Base-by-base conservation (phyloP, 2,888 invertebrate genomes). In the Listrodromus nycthemerus region DNA sequence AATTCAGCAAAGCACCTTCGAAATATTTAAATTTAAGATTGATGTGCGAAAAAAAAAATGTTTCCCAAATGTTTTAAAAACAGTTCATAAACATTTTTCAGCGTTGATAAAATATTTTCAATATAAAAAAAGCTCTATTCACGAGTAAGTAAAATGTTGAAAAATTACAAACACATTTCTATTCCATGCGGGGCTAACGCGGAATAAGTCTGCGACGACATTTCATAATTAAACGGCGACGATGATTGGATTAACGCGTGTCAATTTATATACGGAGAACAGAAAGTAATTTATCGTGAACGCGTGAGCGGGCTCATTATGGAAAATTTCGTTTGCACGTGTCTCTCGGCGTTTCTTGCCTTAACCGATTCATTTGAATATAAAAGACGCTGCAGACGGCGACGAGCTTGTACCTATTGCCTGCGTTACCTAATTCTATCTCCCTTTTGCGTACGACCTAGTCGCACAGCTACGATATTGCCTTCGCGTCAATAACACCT, bases 311-410 rank as follows among this genome's bases (percentile, higher is more conserved):
- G 24, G n/a, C 70, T 80, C 79, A 70, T 80, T 27, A 75, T 52
- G 65, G 76, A 79, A 85, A 82, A 83, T 69, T 76, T 84, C 84
- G 80, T 85, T 83, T 80, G 45, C 85, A 85, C 83, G 82, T 75
- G 71, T 80, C 75, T 24, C 33, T 76, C 66, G 76, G 79, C 69
- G 71, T 70, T 69, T 30, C 16, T 30, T 30, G 16, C 30, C 61
- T 27, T 61, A 71, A 77, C 65, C 84, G 81, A 82, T 86, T 83
- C 82, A 87, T 87, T 87, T 85, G 83, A 86, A 87, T 87, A 83
- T 80, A 87, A 86, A 87, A 84, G 86, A 84, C 81, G 70, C 77
- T 66, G 69, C 24, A 45, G n/a, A 65, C 52, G n/a, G 37, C 76
- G 77, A 61, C 77, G 45, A 77, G 52, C 37, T 63, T 50, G 45